Conservation (phyloP, 2,888 invertebrate genomes). For the Hyposoter dolosus region DNA sequence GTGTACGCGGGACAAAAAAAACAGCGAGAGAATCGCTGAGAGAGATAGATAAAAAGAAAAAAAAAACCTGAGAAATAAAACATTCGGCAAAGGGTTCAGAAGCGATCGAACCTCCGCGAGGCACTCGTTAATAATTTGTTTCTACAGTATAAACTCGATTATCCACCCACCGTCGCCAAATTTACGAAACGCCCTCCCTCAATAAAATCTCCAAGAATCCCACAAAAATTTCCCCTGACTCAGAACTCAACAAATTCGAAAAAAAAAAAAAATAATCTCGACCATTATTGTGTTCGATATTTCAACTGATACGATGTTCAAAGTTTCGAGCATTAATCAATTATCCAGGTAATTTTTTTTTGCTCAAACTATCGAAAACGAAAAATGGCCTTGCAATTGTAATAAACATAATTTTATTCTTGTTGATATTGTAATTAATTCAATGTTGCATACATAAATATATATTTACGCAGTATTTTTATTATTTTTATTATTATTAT, state of each 20-base stretch:
- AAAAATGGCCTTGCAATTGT: neutral
- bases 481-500: no score
- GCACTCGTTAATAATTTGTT: neutral
- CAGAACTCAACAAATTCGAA: no score
- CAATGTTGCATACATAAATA: neutral
- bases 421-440: neutral
- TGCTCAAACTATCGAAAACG: neutral
- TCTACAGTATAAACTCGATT: neutral
- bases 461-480: neutral
- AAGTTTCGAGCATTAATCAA: no score
- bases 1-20: constrained; percentile 24
- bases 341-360: neutral
- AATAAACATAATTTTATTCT: neutral
- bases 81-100: constrained; percentile 23
- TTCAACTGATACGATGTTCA: no score
- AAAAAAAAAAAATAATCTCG: no score
- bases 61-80: constrained; percentile 7
- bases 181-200: neutral
- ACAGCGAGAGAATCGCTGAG: constrained; percentile 6
- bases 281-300: no score
- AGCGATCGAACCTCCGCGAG: constrained; percentile 27
- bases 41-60: neutral
- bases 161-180: neutral
- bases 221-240: neutral
- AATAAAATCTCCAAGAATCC: neutral